phyloP scores from a whole-genome alignment of 1,140 invertebrate genomes.

The Gonatopus flavifemur region DNA sequence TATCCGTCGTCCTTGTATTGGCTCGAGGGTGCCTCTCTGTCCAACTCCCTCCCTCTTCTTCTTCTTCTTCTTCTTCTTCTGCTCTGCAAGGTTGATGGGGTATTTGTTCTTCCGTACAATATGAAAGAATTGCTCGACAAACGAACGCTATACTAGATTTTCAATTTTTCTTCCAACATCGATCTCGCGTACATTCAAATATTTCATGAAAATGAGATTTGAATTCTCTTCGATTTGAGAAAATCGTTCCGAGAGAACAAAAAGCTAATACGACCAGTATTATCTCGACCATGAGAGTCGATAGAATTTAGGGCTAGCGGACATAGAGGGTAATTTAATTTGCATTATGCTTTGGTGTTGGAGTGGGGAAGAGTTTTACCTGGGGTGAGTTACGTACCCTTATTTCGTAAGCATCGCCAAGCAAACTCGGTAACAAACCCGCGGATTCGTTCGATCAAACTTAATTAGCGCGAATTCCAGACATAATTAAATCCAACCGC shows the following conservation, averaged over 20 bases:
- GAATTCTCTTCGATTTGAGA: too few species aligned
- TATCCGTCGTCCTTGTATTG: slow-evolving; percentile 14
- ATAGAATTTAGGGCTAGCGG: slow-evolving; percentile 25
- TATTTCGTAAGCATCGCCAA: slow-evolving; percentile 48
- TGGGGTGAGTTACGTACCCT: slow-evolving; percentile 38
- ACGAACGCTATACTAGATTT: too few species aligned
- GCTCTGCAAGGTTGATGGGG: slow-evolving; percentile 20
- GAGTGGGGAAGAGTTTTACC: too few species aligned
- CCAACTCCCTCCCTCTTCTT: slow-evolving; percentile 12
- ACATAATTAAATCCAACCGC: slow-evolving; percentile 53
- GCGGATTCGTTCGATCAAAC: slow-evolving; percentile 56
- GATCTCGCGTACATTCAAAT: too few species aligned
- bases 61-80: neutral
- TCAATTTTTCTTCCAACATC: too few species aligned
- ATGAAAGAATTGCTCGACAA: slow-evolving; percentile 36
- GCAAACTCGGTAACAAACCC: slow-evolving; percentile 50
- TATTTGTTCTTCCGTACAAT: slow-evolving; percentile 33
- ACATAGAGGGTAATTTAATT: slow-evolving; percentile 47
- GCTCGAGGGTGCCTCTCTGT: slow-evolving; percentile 29
- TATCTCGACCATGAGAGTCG: too few species aligned
- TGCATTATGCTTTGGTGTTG: slow-evolving; percentile 44
- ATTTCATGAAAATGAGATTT: too few species aligned
- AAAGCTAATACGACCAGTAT: too few species aligned
- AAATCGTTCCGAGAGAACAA: too few species aligned
- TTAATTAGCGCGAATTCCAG: slow-evolving; percentile 56